phyloP scores from a whole-genome alignment of 1,140 invertebrate species.

The Ips typographus region DNA sequence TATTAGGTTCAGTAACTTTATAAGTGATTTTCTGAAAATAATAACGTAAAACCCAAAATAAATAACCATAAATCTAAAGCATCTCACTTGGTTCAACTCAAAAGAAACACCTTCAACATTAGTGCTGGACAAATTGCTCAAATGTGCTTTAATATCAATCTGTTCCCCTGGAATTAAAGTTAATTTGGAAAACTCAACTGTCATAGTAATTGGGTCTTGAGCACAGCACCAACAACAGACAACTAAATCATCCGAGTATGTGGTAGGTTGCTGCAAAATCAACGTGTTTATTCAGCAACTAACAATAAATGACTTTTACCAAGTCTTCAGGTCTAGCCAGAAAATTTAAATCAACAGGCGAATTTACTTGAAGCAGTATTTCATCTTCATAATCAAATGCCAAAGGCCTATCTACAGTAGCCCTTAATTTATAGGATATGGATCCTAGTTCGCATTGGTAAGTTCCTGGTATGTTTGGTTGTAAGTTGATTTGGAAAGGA shows the following conservation, averaged over 20 bases:
- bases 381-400: slow-evolving; percentile 40
- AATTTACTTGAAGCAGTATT: slow-evolving; percentile 32
- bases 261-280: slow-evolving; percentile 29
- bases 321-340: slow-evolving; percentile 32
- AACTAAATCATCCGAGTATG: slow-evolving; percentile 39
- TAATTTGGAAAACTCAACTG: slow-evolving; percentile 34
- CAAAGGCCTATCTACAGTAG: slow-evolving; percentile 41
- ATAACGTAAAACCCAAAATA: neutral
- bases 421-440: slow-evolving; percentile 37
- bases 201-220: slow-evolving; percentile 35
- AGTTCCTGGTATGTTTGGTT: slow-evolving; percentile 36
- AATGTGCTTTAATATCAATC: slow-evolving; percentile 28
- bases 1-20: slow-evolving; percentile 27
- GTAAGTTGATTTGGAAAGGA: slow-evolving; percentile 37
- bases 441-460: slow-evolving; percentile 37
- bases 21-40: slow-evolving; percentile 33
- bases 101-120: slow-evolving; percentile 34
- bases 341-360: slow-evolving; percentile 39
- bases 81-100: slow-evolving; percentile 33
- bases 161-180: slow-evolving; percentile 35
- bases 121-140: slow-evolving; percentile 36
- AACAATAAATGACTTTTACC: slow-evolving; percentile 14
- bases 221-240: slow-evolving; percentile 40
- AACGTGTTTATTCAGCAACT: neutral
- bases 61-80: neutral